phyloP scores from a whole-genome alignment of 2,888 invertebrate genomes.

The Perithous albicinctus region DNA sequence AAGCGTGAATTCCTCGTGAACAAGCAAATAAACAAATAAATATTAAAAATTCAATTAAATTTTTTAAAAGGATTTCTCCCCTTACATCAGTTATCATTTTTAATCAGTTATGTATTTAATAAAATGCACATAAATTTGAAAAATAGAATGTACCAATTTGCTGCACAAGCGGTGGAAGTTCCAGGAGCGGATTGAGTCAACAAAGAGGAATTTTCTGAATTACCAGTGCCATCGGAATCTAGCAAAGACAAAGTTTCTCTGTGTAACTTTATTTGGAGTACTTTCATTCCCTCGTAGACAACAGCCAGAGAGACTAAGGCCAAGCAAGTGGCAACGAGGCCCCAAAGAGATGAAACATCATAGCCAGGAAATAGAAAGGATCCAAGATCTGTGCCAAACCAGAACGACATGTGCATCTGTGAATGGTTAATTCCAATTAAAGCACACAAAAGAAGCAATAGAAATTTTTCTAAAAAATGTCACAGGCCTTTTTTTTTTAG shows the following conservation, averaged over 20 bases:
- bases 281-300: slow-evolving; percentile 87
- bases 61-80: too few species aligned
- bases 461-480: neutral
- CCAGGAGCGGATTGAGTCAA: slow-evolving; percentile 79
- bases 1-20: too few species aligned
- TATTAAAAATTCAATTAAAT: too few species aligned
- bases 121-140: neutral
- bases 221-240: slow-evolving; percentile 79
- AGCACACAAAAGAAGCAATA: neutral
- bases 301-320: slow-evolving; percentile 87
- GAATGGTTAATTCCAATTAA: slow-evolving; percentile 46
- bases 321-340: slow-evolving; percentile 87
- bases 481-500: too few species aligned
- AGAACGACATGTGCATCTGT: slow-evolving; percentile 89
- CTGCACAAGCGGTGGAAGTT: slow-evolving; percentile 58
- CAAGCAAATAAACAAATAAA: too few species aligned
- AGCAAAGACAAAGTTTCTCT: slow-evolving; percentile 82
- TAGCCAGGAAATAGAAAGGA: slow-evolving; percentile 89
- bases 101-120: too few species aligned
- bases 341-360: slow-evolving; percentile 84
- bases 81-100: too few species aligned
- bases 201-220: slow-evolving; percentile 84
- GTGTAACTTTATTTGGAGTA: slow-evolving; percentile 85
- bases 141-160: slow-evolving; percentile 73
- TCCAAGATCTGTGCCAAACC: slow-evolving; percentile 88